Percentiles rank a stretch among this genome's conserved stretches.
Evolutionary conservation across 2,113 vertebrate species (phyloP).

Genomic region (Todiramphus chloris): DNA sequence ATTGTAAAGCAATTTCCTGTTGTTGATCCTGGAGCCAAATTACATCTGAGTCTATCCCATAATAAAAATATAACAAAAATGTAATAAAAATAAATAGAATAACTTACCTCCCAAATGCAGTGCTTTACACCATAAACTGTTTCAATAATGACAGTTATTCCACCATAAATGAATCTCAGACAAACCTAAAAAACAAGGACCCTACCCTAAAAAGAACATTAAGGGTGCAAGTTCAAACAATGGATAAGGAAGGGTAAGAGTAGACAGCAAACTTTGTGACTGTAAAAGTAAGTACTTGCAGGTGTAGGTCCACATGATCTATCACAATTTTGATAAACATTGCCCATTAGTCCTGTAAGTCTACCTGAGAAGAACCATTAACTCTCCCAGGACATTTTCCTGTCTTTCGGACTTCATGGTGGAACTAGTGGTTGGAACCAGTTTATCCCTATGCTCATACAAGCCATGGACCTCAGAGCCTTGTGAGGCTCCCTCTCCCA

Average conservation of each 20-base stretch:
- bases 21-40: background rate
- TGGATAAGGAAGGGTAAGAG: background rate
- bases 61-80: background rate
- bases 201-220: background rate
- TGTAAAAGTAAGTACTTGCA: background rate
- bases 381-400: background rate
- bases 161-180: background rate
- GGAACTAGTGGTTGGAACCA: background rate
- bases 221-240: background rate
- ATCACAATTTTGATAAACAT: background rate
- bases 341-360: background rate
- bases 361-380: background rate
- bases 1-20: background rate
- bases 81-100: background rate
- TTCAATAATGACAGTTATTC: background rate
- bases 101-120: background rate
- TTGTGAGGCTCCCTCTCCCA: background rate
- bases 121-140: background rate
- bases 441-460: accelerated
- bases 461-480: background rate
- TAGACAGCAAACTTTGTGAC: background rate
- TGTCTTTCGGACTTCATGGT: background rate
- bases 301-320: background rate
- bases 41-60: background rate
- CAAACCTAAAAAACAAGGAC: background rate